Evolutionary conservation across 2,888 invertebrate species (phyloP), one percentile per base, ranked within the genome.

Genomic region (Eupeodes luniger): DNA sequence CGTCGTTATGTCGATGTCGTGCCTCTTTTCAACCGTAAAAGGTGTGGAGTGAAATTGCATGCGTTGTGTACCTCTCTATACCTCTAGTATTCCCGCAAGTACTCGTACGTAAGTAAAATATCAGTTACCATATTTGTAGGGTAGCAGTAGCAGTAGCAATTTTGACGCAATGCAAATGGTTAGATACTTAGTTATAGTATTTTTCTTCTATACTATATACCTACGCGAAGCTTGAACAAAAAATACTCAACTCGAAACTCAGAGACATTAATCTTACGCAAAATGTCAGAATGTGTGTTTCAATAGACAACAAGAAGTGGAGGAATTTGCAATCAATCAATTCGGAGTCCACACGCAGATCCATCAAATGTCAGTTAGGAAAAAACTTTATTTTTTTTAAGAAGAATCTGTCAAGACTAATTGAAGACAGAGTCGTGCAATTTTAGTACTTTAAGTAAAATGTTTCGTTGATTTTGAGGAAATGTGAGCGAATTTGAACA

Each of bases 11-110:
- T 47, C 5, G 40, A 40, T 40, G 76, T 61, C 64, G 27, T 64
- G 59, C 14, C 75, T 62, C 62, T 62, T 36, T 67, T 70, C 49
- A 61, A 19, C 19, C 57, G 64, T 70, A 70, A 69, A 34, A 55
- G 83, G 66, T 72, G 82, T 49, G 69, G 69, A 86, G 86, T 82
- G 81, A 85, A 81, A 81, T 78, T 74, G 67, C 27, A 53, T 53
- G 62, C 40, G 64, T 47, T 49, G 27, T 40, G 57, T 59, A 16
- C 27, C 27, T 27, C 27, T 27, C 27, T 27, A 27, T 27, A 27
- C 27, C 27, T 27, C 2, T 5, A 40, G 4, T 40, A 40, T 40
- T 4, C 40, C 40, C 9, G 12, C 27, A 2, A 55, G 19, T 62
- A 27, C 49, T 66, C 19, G 47, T 5, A 66, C 19, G 47, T 49